Base-by-base conservation (phyloP, 1,140 invertebrate species). In the Rhagoletis pomonella region DNA sequence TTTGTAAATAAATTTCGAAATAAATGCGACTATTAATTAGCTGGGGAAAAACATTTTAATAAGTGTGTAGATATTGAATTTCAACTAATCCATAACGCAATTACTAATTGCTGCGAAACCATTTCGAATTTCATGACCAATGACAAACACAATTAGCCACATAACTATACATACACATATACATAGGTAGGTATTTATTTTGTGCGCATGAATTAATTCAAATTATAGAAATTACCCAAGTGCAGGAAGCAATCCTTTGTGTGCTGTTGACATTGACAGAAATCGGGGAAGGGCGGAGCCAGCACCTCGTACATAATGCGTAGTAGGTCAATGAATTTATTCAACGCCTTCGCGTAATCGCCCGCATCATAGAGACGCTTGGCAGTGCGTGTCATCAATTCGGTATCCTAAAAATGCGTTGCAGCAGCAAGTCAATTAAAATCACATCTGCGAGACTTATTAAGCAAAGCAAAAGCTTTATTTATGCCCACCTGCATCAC, bases 241-340 rank as follows among this genome's bases (percentile, higher is more conserved):
- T 95, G 93, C 1, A 97, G 93, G 90, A 95, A 95, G 88, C 96
- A 97, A 65, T 96, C 94, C 90, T 97, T 95, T 12, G 97, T 93
- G 39, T 96, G 95, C 93, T 98, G 96, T 88, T 98, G 97, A 90
- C 96, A 97, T 65, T 97, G 93, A 91, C 97, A 96, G 91, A 96
- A 97, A 89, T 97, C 97, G 90, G 94, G 95, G 89, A 97, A 97
- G 0, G 97, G 97, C 10, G 96, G 95, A 14, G 95, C 95, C 17
- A 98, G 90, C 9, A 95, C 95, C 69, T 95, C 94, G 86, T 97
- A 96, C 88, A 97, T 94, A 1, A 97, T 92, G 77, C 95, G 95
- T 19, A 97, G 90, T 39, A 96, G 95, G 91, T 96, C 94, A n/a
- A 95, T 90, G 87, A 97, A 96, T 88, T 96, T 95, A 87, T 94